Percentiles rank a stretch among this genome's conserved stretches.
These are phyloP conservation scores for Myrmecobius fasciatus DNA, from an alignment of 2,113 vertebrate genomes.

Conservation along the genomic window DNA sequence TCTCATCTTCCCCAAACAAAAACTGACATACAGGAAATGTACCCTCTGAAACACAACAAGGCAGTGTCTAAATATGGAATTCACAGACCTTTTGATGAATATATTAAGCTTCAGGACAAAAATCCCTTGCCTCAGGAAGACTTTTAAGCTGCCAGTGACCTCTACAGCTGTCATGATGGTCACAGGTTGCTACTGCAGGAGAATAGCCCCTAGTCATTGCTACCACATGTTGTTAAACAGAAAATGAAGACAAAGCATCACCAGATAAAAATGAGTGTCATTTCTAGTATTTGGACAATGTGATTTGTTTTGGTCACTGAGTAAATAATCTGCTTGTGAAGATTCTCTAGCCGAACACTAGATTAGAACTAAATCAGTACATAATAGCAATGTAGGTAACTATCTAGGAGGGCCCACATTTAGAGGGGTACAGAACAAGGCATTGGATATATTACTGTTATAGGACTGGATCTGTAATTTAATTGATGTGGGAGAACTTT, in stretches of 20 bases:
- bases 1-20: background rate
- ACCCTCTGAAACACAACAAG: background rate
- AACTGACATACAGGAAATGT: background rate
- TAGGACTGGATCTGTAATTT: background rate
- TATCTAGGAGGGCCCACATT: background rate
- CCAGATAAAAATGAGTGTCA: background rate
- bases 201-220: background rate
- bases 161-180: conserved; percentile 10
- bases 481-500: background rate
- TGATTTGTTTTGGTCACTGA: background rate
- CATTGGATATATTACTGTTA: background rate
- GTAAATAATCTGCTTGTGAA: background rate
- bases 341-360: background rate
- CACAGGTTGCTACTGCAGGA: background rate
- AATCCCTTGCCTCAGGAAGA: conserved; percentile 27
- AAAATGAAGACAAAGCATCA: background rate
- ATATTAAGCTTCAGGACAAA: background rate
- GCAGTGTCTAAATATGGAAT: background rate
- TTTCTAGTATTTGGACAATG: background rate
- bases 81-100: background rate
- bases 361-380: background rate
- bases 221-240: conserved; percentile 7
- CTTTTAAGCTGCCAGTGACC: background rate
- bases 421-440: background rate
- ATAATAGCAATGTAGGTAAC: background rate